Evolutionary conservation across 2,888 invertebrate species (phyloP).

Genomic region (Lissocephala sabroskyi): DNA sequence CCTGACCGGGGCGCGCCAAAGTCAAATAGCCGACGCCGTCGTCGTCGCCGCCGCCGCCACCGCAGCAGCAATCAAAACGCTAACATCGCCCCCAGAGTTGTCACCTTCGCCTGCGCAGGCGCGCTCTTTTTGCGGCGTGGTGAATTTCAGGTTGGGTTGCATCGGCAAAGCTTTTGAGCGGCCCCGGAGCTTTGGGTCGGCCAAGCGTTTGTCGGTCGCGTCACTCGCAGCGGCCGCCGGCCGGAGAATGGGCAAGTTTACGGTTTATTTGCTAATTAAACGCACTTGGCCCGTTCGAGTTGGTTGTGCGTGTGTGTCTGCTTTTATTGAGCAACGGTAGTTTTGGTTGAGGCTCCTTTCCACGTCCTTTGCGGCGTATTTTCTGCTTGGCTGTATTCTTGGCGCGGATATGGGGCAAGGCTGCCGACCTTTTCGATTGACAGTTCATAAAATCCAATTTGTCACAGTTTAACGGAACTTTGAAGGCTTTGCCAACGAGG

Average conservation of each 20-base stretch:
- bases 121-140: constrained; percentile 10
- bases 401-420: no score
- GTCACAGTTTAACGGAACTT: no score
- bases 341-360: no score
- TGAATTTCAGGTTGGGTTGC: neutral
- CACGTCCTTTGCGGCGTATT: no score
- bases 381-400: no score
- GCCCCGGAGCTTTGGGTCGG: neutral
- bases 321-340: no score
- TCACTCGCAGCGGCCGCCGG: no score
- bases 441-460: no score
- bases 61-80: constrained; percentile 25
- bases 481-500: no score
- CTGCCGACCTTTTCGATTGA: no score
- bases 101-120: constrained; percentile 32
- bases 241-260: constrained; percentile 14
- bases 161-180: neutral
- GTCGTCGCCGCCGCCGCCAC: constrained; percentile 35
- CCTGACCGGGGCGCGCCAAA: constrained; percentile 1
- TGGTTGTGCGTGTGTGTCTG: no score
- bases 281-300: constrained; percentile 18
- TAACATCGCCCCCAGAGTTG: constrained; percentile 13
- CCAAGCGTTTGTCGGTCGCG: constrained; percentile 5
- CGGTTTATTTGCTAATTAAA: constrained; percentile 52
- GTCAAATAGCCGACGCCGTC: neutral